Percentiles rank a stretch among this genome's conserved stretches.
phyloP scores from a whole-genome alignment of 2,113 vertebrate genomes.

The Opisthocomus hoazin region DNA sequence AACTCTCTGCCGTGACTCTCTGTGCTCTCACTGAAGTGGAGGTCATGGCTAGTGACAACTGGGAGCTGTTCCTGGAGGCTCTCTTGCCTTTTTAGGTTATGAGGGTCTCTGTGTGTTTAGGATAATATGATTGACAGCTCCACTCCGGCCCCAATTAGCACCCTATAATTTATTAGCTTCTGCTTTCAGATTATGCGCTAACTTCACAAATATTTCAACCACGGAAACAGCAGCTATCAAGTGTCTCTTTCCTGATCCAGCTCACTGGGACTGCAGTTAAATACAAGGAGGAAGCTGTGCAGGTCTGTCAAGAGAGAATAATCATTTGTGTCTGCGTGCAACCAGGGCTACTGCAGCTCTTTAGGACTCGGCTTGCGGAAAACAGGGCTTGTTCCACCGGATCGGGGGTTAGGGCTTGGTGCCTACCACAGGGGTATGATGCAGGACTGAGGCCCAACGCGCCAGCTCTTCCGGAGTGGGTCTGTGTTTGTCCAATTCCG shows the following conservation, averaged over 20 bases:
- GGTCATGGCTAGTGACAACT: constrained; percentile 78
- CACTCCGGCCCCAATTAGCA: constrained; percentile 84
- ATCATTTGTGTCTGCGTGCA: constrained; percentile 67
- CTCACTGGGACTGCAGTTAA: constrained; percentile 65
- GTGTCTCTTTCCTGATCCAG: constrained; percentile 75
- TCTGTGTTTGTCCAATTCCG: not conserved
- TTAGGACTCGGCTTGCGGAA: not conserved
- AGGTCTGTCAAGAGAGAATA: constrained; percentile 73
- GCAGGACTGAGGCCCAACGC: not conserved
- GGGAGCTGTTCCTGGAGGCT: constrained; percentile 69
- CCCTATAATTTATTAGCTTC: constrained; percentile 86
- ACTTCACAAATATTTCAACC: constrained; percentile 87
- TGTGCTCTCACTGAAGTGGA: constrained; percentile 59
- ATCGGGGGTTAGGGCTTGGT: not conserved
- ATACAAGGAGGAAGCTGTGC: constrained; percentile 65
- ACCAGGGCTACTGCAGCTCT: not conserved
- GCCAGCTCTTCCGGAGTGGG: not conserved
- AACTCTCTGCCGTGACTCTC: constrained; percentile 8
- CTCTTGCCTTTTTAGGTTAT: constrained; percentile 84
- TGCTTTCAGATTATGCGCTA: constrained; percentile 86
- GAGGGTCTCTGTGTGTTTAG: constrained; percentile 80
- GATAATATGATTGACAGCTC: constrained; percentile 79
- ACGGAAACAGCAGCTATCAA: constrained; percentile 82
- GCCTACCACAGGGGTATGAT: not conserved
- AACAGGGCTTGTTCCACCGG: not conserved